Conservation (phyloP, 2,797 vertebrate species). For the Cottoperca gobio region DNA sequence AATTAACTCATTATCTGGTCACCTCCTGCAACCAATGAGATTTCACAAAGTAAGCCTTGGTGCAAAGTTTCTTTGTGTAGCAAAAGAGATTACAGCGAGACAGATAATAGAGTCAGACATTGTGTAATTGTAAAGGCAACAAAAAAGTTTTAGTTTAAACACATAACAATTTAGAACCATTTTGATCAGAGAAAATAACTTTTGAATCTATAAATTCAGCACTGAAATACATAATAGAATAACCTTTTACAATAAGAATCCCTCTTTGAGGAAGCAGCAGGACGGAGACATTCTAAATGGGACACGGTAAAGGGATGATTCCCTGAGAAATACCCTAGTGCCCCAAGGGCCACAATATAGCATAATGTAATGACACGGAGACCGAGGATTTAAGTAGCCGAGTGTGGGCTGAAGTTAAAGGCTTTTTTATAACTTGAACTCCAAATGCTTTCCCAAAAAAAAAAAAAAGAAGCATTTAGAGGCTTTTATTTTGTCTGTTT, state of each 20-base stretch:
- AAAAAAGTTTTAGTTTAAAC: background rate
- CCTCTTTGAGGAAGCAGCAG: conserved; percentile 12
- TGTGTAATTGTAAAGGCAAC: background rate
- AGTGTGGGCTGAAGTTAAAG: background rate
- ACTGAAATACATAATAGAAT: background rate
- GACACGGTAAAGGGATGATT: conserved; percentile 5
- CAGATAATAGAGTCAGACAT: conserved; percentile 1
- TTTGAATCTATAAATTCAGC: conserved; percentile 12
- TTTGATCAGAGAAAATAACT: background rate
- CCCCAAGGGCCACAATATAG: conserved; percentile 25
- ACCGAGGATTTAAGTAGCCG: conserved; percentile 13
- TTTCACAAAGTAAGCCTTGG: conserved; percentile 31
- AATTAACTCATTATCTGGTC: conserved; percentile 53
- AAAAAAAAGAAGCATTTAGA: background rate
- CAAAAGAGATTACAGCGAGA: conserved; percentile 20
- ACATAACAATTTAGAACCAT: background rate
- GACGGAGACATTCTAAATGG: conserved; percentile 21
- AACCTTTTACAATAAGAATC: background rate
- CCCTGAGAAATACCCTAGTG: conserved; percentile 17
- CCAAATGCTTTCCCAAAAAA: background rate
- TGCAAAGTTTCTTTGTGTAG: conserved; percentile 21
- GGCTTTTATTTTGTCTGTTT: background rate
- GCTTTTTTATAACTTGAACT: conserved; percentile 8
- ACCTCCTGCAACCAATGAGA: conserved; percentile 43
- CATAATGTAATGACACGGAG: conserved; percentile 27